Evolutionary conservation across 64 coral and sea anemone genomes (phyloP).

Genomic region (Montipora foliosa): DNA sequence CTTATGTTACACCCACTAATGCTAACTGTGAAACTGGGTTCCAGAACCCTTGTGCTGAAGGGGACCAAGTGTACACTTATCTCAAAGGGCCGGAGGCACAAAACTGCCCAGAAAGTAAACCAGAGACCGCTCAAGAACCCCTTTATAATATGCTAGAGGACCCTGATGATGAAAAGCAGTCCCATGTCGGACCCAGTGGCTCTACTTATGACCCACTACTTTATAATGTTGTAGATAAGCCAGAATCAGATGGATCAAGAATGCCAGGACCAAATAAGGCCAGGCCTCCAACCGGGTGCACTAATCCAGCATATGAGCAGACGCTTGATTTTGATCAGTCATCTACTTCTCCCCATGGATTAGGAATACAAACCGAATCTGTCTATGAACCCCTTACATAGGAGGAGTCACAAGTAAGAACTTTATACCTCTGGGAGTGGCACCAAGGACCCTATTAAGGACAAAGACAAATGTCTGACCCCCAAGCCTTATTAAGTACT

Average conservation of each 20-base stretch:
- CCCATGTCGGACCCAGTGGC: neutral
- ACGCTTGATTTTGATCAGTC: neutral
- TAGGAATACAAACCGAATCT: neutral
- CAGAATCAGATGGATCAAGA: conserved; percentile 9
- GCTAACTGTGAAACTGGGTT: neutral
- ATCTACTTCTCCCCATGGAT: neutral
- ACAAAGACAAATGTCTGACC: too few species aligned
- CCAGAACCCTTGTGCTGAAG: neutral
- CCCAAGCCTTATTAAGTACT: too few species aligned
- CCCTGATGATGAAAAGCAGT: neutral
- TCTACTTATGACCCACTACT: neutral
- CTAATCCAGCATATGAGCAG: conserved; percentile 34
- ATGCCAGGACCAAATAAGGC: neutral
- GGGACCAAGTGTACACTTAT: neutral
- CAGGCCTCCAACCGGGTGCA: neutral
- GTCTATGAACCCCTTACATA: neutral
- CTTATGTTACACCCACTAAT: neutral
- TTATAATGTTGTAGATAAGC: conserved; percentile 14
- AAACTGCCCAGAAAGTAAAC: neutral
- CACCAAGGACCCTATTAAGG: too few species aligned
- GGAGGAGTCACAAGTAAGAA: too few species aligned
- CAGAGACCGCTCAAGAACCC: neutral
- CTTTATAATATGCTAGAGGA: conserved; percentile 22
- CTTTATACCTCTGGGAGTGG: too few species aligned
- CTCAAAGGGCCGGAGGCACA: neutral